phyloP scores from a whole-genome alignment of 2,888 invertebrate species.

The Coelogynopora nodosa region DNA sequence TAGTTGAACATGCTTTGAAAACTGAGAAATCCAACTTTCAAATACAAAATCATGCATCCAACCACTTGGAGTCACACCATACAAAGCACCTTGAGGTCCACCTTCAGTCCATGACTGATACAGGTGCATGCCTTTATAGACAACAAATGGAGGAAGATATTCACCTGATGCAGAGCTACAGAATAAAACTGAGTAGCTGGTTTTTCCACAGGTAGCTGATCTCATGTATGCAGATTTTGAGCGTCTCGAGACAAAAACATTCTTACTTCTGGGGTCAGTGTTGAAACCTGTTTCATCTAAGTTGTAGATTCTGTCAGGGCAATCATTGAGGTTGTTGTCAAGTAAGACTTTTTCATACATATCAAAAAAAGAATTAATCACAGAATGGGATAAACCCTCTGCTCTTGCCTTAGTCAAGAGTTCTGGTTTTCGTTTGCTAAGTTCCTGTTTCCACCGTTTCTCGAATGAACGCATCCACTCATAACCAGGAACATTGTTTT shows the following conservation, averaged over 20 bases:
- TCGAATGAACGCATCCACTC: too few relatives aligned
- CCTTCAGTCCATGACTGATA: conserved; percentile 15
- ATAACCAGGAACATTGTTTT: too few relatives aligned
- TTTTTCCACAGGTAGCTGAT: not conserved
- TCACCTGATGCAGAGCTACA: conserved; percentile 14
- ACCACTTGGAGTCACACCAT: conserved; percentile 21
- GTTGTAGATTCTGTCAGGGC: not conserved
- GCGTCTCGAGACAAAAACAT: not conserved
- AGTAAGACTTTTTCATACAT: too few relatives aligned
- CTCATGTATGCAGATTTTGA: too few relatives aligned
- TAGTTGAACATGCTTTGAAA: not conserved
- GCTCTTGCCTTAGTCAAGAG: not conserved
- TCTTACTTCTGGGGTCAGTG: not conserved
- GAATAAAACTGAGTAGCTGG: not conserved
- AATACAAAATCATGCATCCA: conserved; percentile 29
- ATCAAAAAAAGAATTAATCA: too few relatives aligned
- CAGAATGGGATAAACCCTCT: not conserved
- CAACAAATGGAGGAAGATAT: conserved; percentile 13
- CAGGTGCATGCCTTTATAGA: conserved; percentile 2
- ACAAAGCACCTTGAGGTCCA: conserved; percentile 9
- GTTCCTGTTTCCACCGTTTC: not conserved
- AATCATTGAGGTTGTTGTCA: too few relatives aligned
- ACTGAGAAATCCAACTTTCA: not conserved
- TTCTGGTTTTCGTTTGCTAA: not conserved
- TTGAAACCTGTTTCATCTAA: not conserved